A percentile compares a stretch with the other conserved stretches of the same genome.
Evolutionary conservation across 2,888 invertebrate species (phyloP).

Genomic region (Protodeltote pygarga): DNA sequence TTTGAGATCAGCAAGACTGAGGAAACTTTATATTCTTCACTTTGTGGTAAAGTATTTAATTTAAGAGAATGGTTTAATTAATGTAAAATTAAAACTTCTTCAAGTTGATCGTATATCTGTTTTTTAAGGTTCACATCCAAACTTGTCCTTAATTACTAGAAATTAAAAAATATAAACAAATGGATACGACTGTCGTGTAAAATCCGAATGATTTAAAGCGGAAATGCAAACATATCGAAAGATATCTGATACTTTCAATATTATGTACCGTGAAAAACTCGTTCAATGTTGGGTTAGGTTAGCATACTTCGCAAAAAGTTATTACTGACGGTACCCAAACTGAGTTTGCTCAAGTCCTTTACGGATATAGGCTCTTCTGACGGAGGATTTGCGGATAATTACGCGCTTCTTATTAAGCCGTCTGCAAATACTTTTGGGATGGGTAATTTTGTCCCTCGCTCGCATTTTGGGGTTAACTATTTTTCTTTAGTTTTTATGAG

Average conservation of each 20-base stretch:
- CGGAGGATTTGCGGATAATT: slow-evolving; percentile 73
- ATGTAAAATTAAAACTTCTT: slow-evolving; percentile 15
- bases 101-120: slow-evolving; percentile 4
- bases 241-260: slow-evolving; percentile 43
- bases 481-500: slow-evolving; percentile 44
- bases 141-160: slow-evolving; percentile 12
- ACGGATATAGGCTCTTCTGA: slow-evolving; percentile 59
- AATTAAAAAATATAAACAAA: slow-evolving; percentile 19
- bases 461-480: slow-evolving; percentile 49
- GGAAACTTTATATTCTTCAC: slow-evolving; percentile 16
- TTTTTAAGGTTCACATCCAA: slow-evolving; percentile 28
- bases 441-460: slow-evolving; percentile 57
- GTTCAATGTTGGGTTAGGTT: slow-evolving; percentile 52
- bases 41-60: slow-evolving; percentile 16
- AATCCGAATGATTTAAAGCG: slow-evolving; percentile 50
- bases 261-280: slow-evolving; percentile 42
- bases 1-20: slow-evolving; percentile 12
- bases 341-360: slow-evolving; percentile 72
- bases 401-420: slow-evolving; percentile 74
- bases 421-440: slow-evolving; percentile 68
- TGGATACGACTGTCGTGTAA: slow-evolving; percentile 28
- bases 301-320: slow-evolving; percentile 63
- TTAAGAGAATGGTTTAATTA: slow-evolving; percentile 24
- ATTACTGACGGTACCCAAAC: slow-evolving; percentile 62
- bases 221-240: slow-evolving; percentile 47